These are phyloP conservation scores for Diloba caeruleocephala DNA, from an alignment of 2,888 invertebrate genomes.

Conservation along the genomic window DNA sequence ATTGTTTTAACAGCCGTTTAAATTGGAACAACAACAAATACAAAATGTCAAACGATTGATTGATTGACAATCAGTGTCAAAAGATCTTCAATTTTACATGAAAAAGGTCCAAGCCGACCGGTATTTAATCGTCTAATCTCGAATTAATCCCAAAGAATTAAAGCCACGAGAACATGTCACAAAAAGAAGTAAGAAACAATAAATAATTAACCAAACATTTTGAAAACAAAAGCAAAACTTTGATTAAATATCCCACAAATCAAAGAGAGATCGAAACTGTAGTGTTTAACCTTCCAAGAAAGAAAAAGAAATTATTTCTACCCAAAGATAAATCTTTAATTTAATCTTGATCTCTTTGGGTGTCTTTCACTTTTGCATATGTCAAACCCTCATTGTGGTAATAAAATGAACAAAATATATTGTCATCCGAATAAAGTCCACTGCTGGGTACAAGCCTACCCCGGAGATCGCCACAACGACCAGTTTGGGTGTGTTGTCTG, in stretches of 20 bases:
- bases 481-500: too few species aligned
- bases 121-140: conserved; percentile 10
- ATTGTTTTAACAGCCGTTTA: too few species aligned
- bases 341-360: conserved; percentile 15
- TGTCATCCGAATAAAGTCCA: too few species aligned
- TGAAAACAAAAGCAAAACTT: conserved; percentile 22
- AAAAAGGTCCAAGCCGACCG: conserved; percentile 14
- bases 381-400: too few species aligned
- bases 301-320: conserved; percentile 18
- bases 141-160: not conserved
- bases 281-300: conserved; percentile 24
- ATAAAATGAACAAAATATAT: too few species aligned
- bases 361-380: conserved; percentile 15
- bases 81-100: too few species aligned
- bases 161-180: conserved; percentile 1
- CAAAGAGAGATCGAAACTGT: conserved; percentile 31
- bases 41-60: not conserved
- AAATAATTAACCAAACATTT: conserved; percentile 18
- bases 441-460: too few species aligned
- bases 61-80: not conserved
- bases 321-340: conserved; percentile 32
- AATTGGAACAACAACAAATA: too few species aligned
- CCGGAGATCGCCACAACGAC: too few species aligned
- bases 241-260: conserved; percentile 44
- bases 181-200: conserved; percentile 20